Evolutionary conservation across 2,888 invertebrate species (phyloP), one percentile per base, ranked within the genome.

Genomic region (Lycaena phlaeas): DNA sequence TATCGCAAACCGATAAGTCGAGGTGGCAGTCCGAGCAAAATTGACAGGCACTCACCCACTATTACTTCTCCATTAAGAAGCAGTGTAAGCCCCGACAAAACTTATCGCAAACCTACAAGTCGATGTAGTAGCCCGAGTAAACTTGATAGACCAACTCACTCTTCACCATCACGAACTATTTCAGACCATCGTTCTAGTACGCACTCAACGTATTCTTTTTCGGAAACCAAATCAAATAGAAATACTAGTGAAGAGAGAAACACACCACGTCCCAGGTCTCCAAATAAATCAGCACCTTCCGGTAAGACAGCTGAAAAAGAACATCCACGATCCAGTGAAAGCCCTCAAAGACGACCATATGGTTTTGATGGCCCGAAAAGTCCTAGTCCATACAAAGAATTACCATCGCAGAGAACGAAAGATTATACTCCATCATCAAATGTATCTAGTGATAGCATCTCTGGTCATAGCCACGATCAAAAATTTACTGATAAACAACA

Each of bases 1-100:
- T 54, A 46, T 37, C 68, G 60, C 29, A 76, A 73, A 39, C 70
- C 78, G 1, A 46, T 57, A 2, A 79, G 78, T 44, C 78, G 82
- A 14, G 68, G 73, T 27, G 62, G 63, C 4, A 79, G 79, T 42
- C 69, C 70, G 2, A 52, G 38, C 38, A 56, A 68, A 51, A 44
- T 59, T n/a, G 75, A 78, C 28, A 68, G 71, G 43, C 50, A 42
- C 38, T 79, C 81, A n/a, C n/a, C n/a, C n/a, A n/a, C 85, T 0
- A 88, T 87, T 47, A 82, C 77, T 11, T 79, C 82, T 9, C 87
- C 87, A 0, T 52, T 87, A 22, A 68, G 87, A 51, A 86, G 87
- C 45, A 87, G 86, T 49, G 73, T 78, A 2, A 85, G 85, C 48
- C 85, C 86, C 14, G 85, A 85, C 37, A 85, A 85, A 49, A 59